Conservation (phyloP, 2,113 vertebrate genomes). For the Eretmochelys imbricata region DNA sequence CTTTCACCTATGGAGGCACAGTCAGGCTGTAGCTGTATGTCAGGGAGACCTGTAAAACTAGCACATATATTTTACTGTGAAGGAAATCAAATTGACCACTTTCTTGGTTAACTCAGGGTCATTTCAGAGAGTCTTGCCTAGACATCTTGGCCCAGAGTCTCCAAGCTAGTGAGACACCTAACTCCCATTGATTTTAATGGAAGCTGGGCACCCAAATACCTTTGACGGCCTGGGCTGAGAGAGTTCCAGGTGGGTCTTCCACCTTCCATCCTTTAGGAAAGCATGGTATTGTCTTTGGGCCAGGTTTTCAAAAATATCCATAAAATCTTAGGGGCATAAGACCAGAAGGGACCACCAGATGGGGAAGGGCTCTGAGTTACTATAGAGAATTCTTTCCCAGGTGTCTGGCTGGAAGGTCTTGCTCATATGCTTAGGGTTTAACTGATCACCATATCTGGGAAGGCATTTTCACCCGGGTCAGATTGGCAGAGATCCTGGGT, state of each 20-base stretch:
- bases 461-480: too few species aligned
- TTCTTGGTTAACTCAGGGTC: neutral
- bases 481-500: too few species aligned
- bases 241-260: neutral
- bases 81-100: neutral
- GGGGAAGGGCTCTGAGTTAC: too few species aligned
- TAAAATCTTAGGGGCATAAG: neutral
- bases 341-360: too few species aligned
- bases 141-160: neutral
- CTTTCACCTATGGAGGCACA: neutral
- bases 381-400: too few species aligned
- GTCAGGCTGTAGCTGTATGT: too few species aligned
- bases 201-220: neutral
- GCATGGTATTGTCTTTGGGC: neutral
- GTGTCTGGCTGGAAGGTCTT: too few species aligned
- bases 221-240: neutral
- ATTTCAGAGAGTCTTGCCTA: neutral
- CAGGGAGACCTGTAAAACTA: accelerated
- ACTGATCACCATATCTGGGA: too few species aligned
- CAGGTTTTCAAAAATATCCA: neutral
- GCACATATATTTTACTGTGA: accelerated
- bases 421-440: too few species aligned
- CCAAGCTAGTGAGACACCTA: neutral
- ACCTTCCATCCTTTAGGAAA: neutral
- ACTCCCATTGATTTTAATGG: neutral